Base-by-base conservation (phyloP, 92 coral and sea anemone genomes). In the Ricordea florida region DNA sequence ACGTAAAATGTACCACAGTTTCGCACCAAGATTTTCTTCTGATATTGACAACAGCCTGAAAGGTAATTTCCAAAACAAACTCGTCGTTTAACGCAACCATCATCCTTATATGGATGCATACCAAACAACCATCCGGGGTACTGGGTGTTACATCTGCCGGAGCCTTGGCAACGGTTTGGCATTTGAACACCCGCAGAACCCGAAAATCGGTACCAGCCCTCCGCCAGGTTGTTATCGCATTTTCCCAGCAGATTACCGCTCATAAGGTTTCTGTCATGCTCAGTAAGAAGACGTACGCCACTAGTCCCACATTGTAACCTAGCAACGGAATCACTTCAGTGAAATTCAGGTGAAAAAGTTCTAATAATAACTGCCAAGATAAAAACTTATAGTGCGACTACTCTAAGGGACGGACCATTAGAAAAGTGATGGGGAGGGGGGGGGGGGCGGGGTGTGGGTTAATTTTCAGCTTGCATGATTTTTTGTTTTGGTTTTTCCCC, bases 51-150 rank as follows among this genome's bases (percentile, higher is more conserved):
- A 62, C 97, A 91, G 8, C 87, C 86, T 2, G 49, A 72, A 13
- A 31, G 13, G 24, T 65, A 72, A 40, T 84, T 87, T 23, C 97
- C 97, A 74, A 91, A 91, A 51, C 97, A 91, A 14, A 91, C 97
- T 42, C 66, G 83, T 8, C 78, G 78, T 55, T 38, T 30, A 34
- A 91, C 81, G 28, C 93, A 87, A 9, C 97, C 97, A 24, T 91
- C 93, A 28, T 74, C 83, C 27, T 76, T 67, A 57, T 78, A 87
- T 6, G 97, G 97, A 64, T 83, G 97, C 18, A 76, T 62, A 3
- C 97, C 97, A 55, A 71, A 91, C 42, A 91, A 61, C 97, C 97
- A 91, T n/a, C 97, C 97, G 29, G 97, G 97, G 37, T 63, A 84
- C 27, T 82, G 78, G 7, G 90, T 71, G 70, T 91, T 86, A 47